Base-by-base conservation (phyloP, 2,888 invertebrate genomes). In the Mycalesis mineus region DNA sequence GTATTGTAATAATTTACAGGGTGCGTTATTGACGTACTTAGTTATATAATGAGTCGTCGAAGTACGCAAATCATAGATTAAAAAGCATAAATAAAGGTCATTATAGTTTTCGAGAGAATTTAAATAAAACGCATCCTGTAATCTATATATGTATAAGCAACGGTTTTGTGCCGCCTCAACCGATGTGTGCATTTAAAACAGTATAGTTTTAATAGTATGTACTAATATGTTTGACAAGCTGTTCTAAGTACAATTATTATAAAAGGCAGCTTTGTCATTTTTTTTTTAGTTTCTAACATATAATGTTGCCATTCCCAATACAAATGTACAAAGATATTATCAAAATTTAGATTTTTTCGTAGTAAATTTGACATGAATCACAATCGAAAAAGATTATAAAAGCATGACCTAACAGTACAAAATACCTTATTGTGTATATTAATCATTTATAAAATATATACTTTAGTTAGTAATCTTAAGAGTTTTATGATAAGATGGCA, bases 341-440 rank as follows among this genome's bases (percentile, higher is more conserved):
- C 45, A 45, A 54, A 52, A 50, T 55, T 51, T 15, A 15, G 15
- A 39, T 54, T 57, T 52, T 39, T 52, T 60, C 49, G 40, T 52
- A 39, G 37, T 55, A 47, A 41, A 51, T 45, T 54, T 51, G 44
- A 22, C 48, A 60, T 52, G 52, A 53, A 48, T 55, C 64, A 60
- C 60, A 65, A 64, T 61, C 57, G 37, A 39, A 51, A 58, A 40
- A 41, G 54, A 65, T 62, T 61, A 57, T 57, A 53, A 62, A 62
- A 64, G 64, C 66, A 68, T 70, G 82, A 87, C 88, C 87, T 88
- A 72, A 88, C 84, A 88, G 88, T 88, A 88, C 88, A 88, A 88
- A 86, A 84, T 84, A 84, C 76, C 75, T 78, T 84, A 81, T 83
- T 80, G 77, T 80, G 80, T 80, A 84, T 79, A 78, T 77, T 82